phyloP scores from a whole-genome alignment of 1,140 invertebrate genomes.

The Tetranychus cinnabarinus region DNA sequence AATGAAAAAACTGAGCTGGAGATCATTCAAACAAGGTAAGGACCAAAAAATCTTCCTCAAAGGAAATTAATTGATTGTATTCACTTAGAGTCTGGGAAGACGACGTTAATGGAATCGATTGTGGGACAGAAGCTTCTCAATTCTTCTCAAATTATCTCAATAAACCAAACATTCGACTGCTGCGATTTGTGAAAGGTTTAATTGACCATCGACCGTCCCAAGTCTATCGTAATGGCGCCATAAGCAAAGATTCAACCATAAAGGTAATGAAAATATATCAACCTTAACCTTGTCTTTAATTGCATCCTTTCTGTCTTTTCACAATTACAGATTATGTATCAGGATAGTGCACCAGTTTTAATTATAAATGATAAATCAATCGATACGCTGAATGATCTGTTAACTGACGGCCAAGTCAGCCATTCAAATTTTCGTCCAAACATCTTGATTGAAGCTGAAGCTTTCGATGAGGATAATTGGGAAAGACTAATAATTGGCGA shows the following conservation, averaged over 20 bases:
- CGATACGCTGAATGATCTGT: slow-evolving; percentile 16
- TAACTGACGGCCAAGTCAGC: slow-evolving; percentile 11
- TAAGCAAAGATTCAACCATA: not conserved
- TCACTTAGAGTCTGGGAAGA: not conserved
- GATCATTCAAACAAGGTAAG: not conserved
- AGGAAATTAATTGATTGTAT: not conserved
- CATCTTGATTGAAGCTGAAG: slow-evolving; percentile 14
- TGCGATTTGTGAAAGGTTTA: not conserved
- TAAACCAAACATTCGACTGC: not conserved
- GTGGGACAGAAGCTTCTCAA: not conserved
- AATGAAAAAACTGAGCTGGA: not conserved
- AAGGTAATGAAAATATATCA: not conserved
- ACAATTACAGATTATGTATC: slow-evolving; percentile 1
- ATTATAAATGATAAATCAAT: slow-evolving; percentile 18
- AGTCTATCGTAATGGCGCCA: not conserved
- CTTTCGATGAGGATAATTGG: slow-evolving; percentile 17
- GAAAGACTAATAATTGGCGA: slow-evolving; percentile 14
- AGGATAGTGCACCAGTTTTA: slow-evolving; percentile 8
- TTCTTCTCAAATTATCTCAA: slow-evolving; percentile 2
- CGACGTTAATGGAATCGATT: slow-evolving; percentile 3
- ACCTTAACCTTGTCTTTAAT: not conserved
- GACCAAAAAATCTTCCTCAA: not conserved
- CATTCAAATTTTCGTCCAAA: slow-evolving; percentile 15
- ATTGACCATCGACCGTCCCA: not conserved
- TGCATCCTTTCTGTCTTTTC: not conserved